A percentile compares a stretch with the other conserved stretches of the same genome.
Evolutionary conservation across 2,888 invertebrate genomes (phyloP).

Genomic region (Aphrophora alni): DNA sequence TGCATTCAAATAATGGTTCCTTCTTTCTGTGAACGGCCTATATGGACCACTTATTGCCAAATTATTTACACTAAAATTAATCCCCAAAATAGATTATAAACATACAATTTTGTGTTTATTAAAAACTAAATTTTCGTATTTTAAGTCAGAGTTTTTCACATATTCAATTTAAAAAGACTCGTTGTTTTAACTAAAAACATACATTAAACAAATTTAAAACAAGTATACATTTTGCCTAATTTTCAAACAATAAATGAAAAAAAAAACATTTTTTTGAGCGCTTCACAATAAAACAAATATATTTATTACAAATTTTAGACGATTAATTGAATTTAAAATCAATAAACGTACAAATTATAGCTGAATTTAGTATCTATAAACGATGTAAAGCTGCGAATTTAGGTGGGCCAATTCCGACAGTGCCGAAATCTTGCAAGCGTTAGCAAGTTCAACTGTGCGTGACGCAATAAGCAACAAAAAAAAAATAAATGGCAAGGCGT

Average conservation of each 20-base stretch:
- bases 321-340: not conserved
- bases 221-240: no score
- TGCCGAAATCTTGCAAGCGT: slow-evolving; percentile 28
- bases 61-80: no score
- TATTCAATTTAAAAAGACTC: no score
- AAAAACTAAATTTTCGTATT: no score
- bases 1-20: not conserved
- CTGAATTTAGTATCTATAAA: not conserved
- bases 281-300: no score
- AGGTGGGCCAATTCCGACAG: not conserved
- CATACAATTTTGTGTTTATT: no score
- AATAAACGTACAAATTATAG: not conserved
- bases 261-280: no score
- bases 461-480: slow-evolving; percentile 7
- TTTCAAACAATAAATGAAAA: not conserved
- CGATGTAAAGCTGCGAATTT: not conserved
- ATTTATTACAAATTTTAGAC: not conserved
- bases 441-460: slow-evolving; percentile 19
- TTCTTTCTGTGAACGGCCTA: not conserved
- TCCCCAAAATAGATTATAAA: no score
- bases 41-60: not conserved
- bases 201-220: no score
- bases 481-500: slow-evolving; percentile 26
- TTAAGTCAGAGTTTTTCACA: no score
- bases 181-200: no score